Percentiles rank a stretch among this genome's conserved stretches.
Conservation (phyloP, 2,888 invertebrate species). For the Drosophila subsilvestris region DNA sequence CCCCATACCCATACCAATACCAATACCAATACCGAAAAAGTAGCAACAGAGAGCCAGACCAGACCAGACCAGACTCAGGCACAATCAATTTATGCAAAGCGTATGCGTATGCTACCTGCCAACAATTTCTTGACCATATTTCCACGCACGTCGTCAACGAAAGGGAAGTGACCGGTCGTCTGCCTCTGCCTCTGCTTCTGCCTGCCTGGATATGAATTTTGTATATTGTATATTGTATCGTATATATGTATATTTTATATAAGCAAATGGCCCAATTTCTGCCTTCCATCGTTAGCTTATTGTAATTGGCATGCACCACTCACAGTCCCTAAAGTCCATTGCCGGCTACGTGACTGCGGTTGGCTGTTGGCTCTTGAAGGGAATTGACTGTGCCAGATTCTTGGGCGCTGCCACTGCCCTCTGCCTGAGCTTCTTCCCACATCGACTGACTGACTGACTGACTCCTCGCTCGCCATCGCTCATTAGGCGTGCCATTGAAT, state of each 20-base stretch:
- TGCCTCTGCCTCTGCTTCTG: neutral
- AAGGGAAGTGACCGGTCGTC: constrained; percentile 76
- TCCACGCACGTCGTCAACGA: constrained; percentile 76
- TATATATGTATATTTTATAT: constrained; percentile 66
- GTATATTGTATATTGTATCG: constrained; percentile 26
- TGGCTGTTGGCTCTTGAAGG: constrained; percentile 41
- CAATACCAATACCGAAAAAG: constrained; percentile 7
- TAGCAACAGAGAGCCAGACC: constrained; percentile 4
- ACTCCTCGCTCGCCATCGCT: constrained; percentile 14
- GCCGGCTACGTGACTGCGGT: constrained; percentile 59
- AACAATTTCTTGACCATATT: constrained; percentile 76
- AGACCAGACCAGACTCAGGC: neutral
- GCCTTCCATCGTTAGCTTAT: constrained; percentile 59
- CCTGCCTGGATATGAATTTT: constrained; percentile 66
- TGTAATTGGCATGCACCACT: constrained; percentile 71
- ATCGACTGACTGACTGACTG: constrained; percentile 21
- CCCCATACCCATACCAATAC: constrained; percentile 16
- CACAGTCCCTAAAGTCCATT: neutral
- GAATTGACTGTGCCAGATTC: constrained; percentile 66
- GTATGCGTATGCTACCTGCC: constrained; percentile 64
- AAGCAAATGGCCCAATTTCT: constrained; percentile 74
- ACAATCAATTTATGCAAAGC: constrained; percentile 74
- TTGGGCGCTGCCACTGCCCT: constrained; percentile 34
- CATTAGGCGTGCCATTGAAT: constrained; percentile 49
- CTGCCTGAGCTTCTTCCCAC: constrained; percentile 44